Percentiles rank a stretch among this genome's conserved stretches.
These are phyloP conservation scores for Papilio dardanus DNA, from an alignment of 1,140 invertebrate species.

Conservation along the genomic window DNA sequence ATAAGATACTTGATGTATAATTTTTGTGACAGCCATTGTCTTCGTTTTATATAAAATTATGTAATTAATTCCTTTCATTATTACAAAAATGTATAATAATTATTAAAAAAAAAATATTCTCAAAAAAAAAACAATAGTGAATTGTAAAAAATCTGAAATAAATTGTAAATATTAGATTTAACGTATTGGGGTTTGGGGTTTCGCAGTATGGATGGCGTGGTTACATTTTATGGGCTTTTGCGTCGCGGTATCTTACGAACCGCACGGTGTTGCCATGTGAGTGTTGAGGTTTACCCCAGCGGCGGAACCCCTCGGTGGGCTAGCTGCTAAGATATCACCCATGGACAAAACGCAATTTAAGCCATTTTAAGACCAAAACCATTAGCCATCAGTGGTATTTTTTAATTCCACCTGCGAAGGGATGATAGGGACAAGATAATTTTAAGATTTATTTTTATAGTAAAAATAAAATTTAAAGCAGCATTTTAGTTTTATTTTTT, in stretches of 20 bases:
- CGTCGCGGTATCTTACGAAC: background rate
- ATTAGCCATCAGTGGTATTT: constrained; percentile 38
- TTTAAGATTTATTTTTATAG: constrained; percentile 10
- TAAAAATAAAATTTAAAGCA: background rate
- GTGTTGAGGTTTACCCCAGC: constrained; percentile 33
- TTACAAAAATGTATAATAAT: background rate
- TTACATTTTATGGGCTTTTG: constrained; percentile 21
- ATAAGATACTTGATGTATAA: background rate
- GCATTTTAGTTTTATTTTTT: background rate
- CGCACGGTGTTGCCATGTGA: constrained; percentile 43
- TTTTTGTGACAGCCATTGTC: background rate
- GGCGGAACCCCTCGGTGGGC: constrained; percentile 62
- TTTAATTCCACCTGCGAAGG: constrained; percentile 8
- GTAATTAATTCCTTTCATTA: background rate
- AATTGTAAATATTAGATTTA: constrained; percentile 37
- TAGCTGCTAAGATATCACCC: constrained; percentile 48
- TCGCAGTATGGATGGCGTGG: constrained; percentile 41
- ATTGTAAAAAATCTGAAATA: background rate
- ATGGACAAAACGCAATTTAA: constrained; percentile 40
- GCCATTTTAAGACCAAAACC: constrained; percentile 41
- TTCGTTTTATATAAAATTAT: background rate
- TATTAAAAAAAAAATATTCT: background rate
- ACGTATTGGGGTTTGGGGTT: constrained; percentile 33
- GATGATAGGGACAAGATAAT: constrained; percentile 10
- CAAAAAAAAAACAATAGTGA: background rate